Base-by-base conservation (phyloP, 2,797 vertebrate species). In the Microctenopoma steveboyesi region DNA sequence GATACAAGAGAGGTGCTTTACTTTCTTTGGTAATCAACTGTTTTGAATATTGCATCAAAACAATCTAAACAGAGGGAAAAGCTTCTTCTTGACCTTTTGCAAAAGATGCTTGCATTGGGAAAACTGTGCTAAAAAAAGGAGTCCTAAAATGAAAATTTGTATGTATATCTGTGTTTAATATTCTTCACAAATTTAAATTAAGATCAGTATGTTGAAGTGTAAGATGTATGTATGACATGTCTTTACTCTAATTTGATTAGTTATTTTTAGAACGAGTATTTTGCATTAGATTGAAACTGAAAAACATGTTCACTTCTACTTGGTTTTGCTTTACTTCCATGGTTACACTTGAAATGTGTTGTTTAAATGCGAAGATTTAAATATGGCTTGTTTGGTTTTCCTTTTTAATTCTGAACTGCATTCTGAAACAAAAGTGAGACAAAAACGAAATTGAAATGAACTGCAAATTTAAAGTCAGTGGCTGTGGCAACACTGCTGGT, bases 21-120 rank as follows among this genome's bases (percentile, higher is more conserved):
- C 88, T 91, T 92, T 92, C 86, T 87, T 81, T 89, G 74, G 51
- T 69, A 79, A 84, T 88, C 71, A 84, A 85, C 83, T 86, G 79
- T 69, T 92, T 91, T 91, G 78, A 86, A 88, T 91, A 86, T 79
- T 86, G 54, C 69, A 73, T 78, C 64, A 84, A 89, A 85, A 86
- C 67, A 83, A 65, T 45, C 14, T 61, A 61, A 77, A 75, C 22
- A 15, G 25, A 28, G 11, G 37, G 57, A 11, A 4, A 15, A 10
- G 12, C 11, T 15, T 18, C 52, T 37, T 60, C 18, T 25, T 53
- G 50, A 61, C 46, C 49, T 43, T 43, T 13, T 0, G 27, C 48
- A 49, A 64, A 56, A 71, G 42, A 18, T 0, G 7, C 7, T 12
- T 7, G 13, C 11, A 30, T 25, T 22, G 22, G 53, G 27, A 66